These are phyloP conservation scores for Apomyelois bistriatella DNA, from an alignment of 2,888 invertebrate species.

Conservation along the genomic window DNA sequence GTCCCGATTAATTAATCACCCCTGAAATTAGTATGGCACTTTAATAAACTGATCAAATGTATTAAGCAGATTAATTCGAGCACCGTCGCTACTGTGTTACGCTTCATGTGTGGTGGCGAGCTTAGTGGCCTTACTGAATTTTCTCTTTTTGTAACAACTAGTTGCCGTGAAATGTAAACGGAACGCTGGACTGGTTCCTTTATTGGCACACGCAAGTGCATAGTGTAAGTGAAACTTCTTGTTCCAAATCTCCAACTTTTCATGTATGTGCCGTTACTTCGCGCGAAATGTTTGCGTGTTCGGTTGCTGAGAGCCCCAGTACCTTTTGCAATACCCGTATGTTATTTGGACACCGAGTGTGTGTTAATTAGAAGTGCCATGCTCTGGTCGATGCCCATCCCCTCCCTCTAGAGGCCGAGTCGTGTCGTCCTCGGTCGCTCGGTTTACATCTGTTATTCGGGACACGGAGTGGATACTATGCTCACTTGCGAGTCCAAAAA, in stretches of 20 bases:
- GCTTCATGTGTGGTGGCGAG: slow-evolving; percentile 75
- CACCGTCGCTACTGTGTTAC: slow-evolving; percentile 66
- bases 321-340: slow-evolving; percentile 67
- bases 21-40: slow-evolving; percentile 74
- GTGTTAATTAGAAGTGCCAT: slow-evolving; percentile 74
- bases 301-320: slow-evolving; percentile 68
- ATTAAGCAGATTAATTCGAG: slow-evolving; percentile 52
- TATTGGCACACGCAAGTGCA: slow-evolving; percentile 79
- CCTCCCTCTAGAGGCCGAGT: slow-evolving; percentile 46
- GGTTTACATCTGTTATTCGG: slow-evolving; percentile 42
- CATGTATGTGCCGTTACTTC: slow-evolving; percentile 72
- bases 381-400: slow-evolving; percentile 73
- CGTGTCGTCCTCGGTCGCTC: slow-evolving; percentile 36
- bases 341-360: slow-evolving; percentile 57
- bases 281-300: slow-evolving; percentile 75
- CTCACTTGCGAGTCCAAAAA: slow-evolving; percentile 59
- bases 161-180: slow-evolving; percentile 62
- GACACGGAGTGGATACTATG: slow-evolving; percentile 59
- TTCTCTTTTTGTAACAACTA: slow-evolving; percentile 69
- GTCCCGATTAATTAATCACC: slow-evolving; percentile 57
- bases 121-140: slow-evolving; percentile 74
- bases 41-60: slow-evolving; percentile 60
- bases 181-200: slow-evolving; percentile 72
- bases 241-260: slow-evolving; percentile 80
- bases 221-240: slow-evolving; percentile 79